A percentile compares a stretch with the other conserved stretches of the same genome.
Evolutionary conservation across 2,113 vertebrate genomes (phyloP).

Genomic region (Ammospiza caudacuta): DNA sequence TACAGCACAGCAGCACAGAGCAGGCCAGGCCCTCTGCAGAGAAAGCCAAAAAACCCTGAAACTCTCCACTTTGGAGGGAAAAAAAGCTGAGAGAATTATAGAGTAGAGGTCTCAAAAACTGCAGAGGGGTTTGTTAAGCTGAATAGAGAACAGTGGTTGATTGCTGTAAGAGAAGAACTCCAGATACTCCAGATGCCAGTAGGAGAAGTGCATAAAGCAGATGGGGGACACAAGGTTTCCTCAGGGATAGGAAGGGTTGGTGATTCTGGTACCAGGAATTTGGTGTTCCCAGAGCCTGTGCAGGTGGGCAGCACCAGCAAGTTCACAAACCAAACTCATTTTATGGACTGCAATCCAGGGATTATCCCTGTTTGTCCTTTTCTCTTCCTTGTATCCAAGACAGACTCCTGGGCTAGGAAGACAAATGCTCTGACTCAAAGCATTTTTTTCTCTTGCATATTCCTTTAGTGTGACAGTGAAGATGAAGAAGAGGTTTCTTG

Average conservation of each 20-base stretch:
- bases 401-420: not conserved
- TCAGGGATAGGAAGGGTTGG: not conserved
- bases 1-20: not conserved
- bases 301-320: not conserved
- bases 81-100: not conserved
- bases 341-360: not conserved
- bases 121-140: not conserved
- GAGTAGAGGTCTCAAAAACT: not conserved
- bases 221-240: not conserved
- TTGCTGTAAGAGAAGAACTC: not conserved
- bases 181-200: accelerated
- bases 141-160: not conserved
- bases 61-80: not conserved
- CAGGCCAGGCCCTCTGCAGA: not conserved
- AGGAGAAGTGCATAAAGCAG: not conserved
- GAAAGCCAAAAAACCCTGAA: not conserved
- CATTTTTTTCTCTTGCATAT: not conserved
- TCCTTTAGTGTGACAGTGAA: not conserved
- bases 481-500: not conserved
- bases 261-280: not conserved
- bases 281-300: not conserved
- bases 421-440: not conserved
- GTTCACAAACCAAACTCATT: not conserved
- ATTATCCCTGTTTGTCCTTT: not conserved
- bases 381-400: not conserved